Evolutionary conservation across 2,797 vertebrate genomes (phyloP), one percentile per base, ranked within the genome.

Genomic region (Dermochelys coriacea): DNA sequence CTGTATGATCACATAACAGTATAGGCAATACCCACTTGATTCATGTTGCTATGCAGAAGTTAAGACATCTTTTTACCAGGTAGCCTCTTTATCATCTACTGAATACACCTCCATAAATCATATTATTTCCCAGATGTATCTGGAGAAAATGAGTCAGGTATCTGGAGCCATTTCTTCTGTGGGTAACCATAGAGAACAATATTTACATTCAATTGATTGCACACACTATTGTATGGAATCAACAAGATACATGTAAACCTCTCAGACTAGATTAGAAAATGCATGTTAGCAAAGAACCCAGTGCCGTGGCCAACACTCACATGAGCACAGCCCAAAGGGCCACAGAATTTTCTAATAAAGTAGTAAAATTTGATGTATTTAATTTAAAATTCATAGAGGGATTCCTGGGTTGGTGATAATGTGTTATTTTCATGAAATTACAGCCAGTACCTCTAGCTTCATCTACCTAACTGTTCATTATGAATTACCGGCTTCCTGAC

Each of bases 101-200:
- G 75, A 91, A 51, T 27, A 91, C 83, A 97, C 8, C 89, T 94
- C 91, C 68, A 87, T 50, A 94, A 92, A 88, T 86, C 64, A 45
- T n/a, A 87, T 37, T 2, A 84, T 91, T 93, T 96, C 82, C 85
- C 87, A 91, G 54, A 88, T 84, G 64, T 74, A 52, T 83, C 82
- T 95, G 82, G 54, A 94, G 85, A 84, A 97, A 96, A 96, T 27
- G 51, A 95, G 59, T 68, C 91, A 94, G 86, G 80, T 94, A 80
- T 87, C 92, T 96, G 88, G 85, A 96, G 90, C 41, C 49, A 82
- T 93, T 96, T 94, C 50, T 91, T 95, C 51, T 49, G 52, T 52
- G 10, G 21, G 54, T 37, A 82, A 91, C 79, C 41, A 80, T n/a
- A 77, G 94, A 93, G 95, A 96, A 93, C 49, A 91, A 80, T 92